Evolutionary conservation across 2,888 invertebrate genomes (phyloP).

Genomic region (Perizoma flavofasciatum): DNA sequence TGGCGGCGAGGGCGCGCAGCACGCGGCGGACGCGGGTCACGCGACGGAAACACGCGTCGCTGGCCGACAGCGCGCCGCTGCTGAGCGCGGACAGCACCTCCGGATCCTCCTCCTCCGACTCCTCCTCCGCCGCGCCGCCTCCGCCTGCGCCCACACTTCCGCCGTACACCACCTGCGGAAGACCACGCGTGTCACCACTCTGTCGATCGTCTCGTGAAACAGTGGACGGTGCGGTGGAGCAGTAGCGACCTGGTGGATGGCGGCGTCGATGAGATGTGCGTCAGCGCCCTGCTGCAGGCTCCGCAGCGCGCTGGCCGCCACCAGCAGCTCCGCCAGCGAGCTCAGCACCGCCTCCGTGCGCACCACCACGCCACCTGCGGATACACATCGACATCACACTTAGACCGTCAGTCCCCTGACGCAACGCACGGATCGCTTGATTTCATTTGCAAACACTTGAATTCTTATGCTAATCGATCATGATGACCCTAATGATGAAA

Average conservation of each 20-base stretch:
- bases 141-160: constrained; percentile 26
- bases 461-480: too few relatives aligned
- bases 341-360: constrained; percentile 83
- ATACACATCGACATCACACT: not conserved
- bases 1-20: constrained; percentile 52
- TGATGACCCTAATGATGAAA: too few relatives aligned
- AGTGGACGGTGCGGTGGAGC: not conserved
- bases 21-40: constrained; percentile 56
- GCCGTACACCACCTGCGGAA: constrained; percentile 81
- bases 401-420: too few relatives aligned
- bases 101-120: constrained; percentile 51
- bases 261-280: constrained; percentile 65
- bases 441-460: too few relatives aligned
- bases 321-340: constrained; percentile 91
- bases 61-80: constrained; percentile 60
- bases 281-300: constrained; percentile 75
- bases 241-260: constrained; percentile 54
- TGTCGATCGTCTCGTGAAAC: too few relatives aligned
- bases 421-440: too few relatives aligned
- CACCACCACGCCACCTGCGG: constrained; percentile 54
- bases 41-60: constrained; percentile 70
- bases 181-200: not conserved
- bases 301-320: constrained; percentile 88
- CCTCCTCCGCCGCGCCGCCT: constrained; percentile 47
- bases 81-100: constrained; percentile 54